These are phyloP conservation scores for Dendrolimus kikuchii DNA, from an alignment of 1,140 invertebrate species.

Conservation along the genomic window DNA sequence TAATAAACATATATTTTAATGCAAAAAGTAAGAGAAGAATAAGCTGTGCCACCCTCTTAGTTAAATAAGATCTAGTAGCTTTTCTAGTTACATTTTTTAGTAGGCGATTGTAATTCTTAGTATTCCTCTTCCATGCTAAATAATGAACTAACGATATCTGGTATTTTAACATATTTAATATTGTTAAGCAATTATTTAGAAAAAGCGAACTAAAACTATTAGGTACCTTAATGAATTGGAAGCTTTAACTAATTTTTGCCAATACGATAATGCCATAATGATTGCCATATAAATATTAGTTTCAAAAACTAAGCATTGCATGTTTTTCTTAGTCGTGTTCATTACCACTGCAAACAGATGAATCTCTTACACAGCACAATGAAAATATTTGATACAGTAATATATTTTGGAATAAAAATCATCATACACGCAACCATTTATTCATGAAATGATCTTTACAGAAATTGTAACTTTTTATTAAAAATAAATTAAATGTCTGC, in stretches of 20 bases:
- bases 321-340: conserved; percentile 1
- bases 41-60: no score
- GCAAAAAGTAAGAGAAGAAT: no score
- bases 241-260: conserved; percentile 55
- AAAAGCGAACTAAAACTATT: conserved; percentile 14
- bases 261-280: conserved; percentile 39
- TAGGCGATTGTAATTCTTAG: no score
- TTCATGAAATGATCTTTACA: no score
- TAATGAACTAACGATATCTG: conserved; percentile 6
- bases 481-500: no score
- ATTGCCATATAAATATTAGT: conserved; percentile 38
- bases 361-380: no score
- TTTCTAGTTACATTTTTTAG: no score
- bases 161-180: conserved; percentile 10
- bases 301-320: conserved; percentile 15
- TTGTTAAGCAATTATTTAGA: conserved; percentile 14
- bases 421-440: no score
- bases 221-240: conserved; percentile 23
- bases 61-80: no score
- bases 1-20: no score
- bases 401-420: conserved; percentile 5
- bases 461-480: no score
- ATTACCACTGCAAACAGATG: no score
- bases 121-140: conserved; percentile 6
- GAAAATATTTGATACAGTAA: conserved; percentile 12